Conservation (phyloP, 1,140 invertebrate genomes). For the Bombyx mandarina region DNA sequence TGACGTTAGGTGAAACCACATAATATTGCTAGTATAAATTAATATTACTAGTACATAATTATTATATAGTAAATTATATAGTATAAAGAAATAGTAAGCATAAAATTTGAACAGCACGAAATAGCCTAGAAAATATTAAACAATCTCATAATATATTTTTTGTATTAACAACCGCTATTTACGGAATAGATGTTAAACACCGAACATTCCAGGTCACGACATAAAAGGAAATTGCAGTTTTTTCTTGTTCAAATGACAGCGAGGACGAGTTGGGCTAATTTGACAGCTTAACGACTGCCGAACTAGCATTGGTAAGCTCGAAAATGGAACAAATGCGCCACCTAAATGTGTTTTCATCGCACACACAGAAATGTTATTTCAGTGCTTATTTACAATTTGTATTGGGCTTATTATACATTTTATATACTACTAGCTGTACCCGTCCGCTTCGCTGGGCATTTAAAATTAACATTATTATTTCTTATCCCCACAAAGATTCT, state of each 20-base stretch:
- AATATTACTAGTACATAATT: not conserved
- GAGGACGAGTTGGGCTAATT: conserved; percentile 42
- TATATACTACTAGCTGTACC: too few species aligned
- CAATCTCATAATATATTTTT: too few species aligned
- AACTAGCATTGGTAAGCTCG: conserved; percentile 24
- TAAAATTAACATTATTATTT: too few species aligned
- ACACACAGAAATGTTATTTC: conserved; percentile 16
- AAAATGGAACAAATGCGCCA: conserved; percentile 21
- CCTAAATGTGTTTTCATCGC: conserved; percentile 25
- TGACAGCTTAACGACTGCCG: conserved; percentile 42
- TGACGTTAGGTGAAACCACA: conserved; percentile 24
- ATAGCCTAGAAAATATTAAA: too few species aligned
- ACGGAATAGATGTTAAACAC: conserved; percentile 13
- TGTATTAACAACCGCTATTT: too few species aligned
- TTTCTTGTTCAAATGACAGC: conserved; percentile 39
- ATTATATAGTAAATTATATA: too few species aligned
- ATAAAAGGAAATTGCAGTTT: conserved; percentile 53
- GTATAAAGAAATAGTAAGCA: not conserved
- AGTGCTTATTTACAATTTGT: conserved; percentile 22
- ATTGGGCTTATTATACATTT: conserved; percentile 3
- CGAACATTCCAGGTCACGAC: conserved; percentile 42
- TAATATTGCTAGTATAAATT: not conserved
- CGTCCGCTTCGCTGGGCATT: too few species aligned
- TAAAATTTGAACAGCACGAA: not conserved
- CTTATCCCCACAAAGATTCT: too few species aligned